Percentiles rank a stretch among this genome's conserved stretches.
phyloP scores from a whole-genome alignment of 2,797 vertebrate genomes.

The Sylvia borin region DNA sequence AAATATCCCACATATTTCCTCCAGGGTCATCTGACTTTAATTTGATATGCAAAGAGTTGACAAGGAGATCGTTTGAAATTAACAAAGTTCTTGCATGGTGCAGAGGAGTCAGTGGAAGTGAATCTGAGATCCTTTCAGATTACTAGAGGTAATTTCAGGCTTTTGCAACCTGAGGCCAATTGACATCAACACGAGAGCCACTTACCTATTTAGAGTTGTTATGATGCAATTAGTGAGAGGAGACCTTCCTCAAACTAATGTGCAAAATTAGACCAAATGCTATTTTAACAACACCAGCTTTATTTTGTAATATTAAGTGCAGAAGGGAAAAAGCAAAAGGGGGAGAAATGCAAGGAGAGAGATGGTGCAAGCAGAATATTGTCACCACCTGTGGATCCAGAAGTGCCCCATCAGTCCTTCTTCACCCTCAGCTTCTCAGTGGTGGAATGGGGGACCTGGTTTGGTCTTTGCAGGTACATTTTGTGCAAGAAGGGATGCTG shows the following conservation, averaged over 20 bases:
- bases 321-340: background rate
- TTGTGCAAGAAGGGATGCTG: background rate
- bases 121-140: background rate
- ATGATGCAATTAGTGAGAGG: fast-evolving
- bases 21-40: background rate
- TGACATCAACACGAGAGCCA: background rate
- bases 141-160: background rate
- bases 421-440: background rate
- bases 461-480: background rate
- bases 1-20: background rate
- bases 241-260: background rate
- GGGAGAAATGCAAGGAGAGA: background rate
- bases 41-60: background rate
- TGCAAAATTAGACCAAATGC: background rate
- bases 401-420: background rate
- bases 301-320: background rate
- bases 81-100: background rate
- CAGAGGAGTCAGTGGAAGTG: background rate
- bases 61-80: background rate
- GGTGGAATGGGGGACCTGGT: fast-evolving
- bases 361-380: too few species aligned
- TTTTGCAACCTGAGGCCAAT: background rate
- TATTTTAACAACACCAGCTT: background rate
- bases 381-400: background rate
- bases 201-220: background rate